Base-by-base conservation (phyloP, 2,113 vertebrate species). In the Protomyctophum bolini region DNA sequence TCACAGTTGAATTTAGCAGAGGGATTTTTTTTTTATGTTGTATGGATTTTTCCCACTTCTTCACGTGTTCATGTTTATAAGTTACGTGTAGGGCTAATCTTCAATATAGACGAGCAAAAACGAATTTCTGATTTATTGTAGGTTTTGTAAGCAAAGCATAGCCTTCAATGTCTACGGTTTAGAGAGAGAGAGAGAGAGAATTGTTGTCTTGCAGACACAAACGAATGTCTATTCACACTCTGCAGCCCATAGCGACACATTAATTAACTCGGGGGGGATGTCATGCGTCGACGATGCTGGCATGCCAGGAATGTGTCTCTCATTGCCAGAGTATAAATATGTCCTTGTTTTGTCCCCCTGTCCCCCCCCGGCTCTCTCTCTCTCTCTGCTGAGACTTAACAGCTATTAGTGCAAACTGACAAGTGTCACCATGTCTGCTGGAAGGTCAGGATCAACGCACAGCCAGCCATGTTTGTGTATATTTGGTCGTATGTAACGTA, bases 251-350 rank as follows among this genome's bases (percentile, higher is more conserved):
- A 11, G 33, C 6, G 14, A 51, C 60, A 71, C 49, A 55, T 28
- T 55, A 60, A 75, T 84, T 67, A 61, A 57, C 50, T 65, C 59
- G 28, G 50, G 70, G 50, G 70, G 71, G 86, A 91, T 79, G 66
- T 72, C 46, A 56, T 71, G 62, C 70, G 58, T 83, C 46, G 68
- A 46, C 46, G 68, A 46, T 69, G 60, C 60, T 77, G 46, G 76
- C 50, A 58, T 70, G 69, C 12, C 10, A 79, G 84, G 72, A 84
- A 85, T 81, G 57, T 63, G 63, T 70, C 56, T 57, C 49, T 47
- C 75, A 79, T 61, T 59, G 48, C 4, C 58, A 28, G 55, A 14
- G 58, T 77, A 81, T 90, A 82, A 84, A 85, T 71, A 77, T 75
- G 57, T 65, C 68, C 73, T 58, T 41, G 33, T 41, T 81, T 84